Evolutionary conservation across 2,113 vertebrate species (phyloP).

Genomic region (Megaptera novaeangliae): DNA sequence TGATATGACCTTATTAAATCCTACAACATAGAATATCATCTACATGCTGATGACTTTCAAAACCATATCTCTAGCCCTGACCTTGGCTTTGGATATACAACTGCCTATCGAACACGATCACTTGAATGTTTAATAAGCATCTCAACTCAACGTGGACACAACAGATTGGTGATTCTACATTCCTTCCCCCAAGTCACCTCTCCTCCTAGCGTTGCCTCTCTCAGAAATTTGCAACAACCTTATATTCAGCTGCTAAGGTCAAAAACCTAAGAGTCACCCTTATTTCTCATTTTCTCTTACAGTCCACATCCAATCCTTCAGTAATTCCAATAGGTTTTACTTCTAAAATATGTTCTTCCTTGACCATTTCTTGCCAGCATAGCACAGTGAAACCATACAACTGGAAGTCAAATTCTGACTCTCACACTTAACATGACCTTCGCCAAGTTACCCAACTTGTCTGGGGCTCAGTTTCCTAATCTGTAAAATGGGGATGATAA

Average conservation of each 20-base stretch:
- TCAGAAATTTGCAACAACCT: not conserved
- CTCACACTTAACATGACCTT: not conserved
- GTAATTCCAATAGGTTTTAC: not conserved
- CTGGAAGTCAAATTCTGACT: not conserved
- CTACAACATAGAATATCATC: not conserved
- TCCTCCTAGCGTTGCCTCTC: not conserved
- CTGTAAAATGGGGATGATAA: not conserved
- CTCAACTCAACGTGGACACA: not conserved
- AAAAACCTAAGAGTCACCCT: not conserved
- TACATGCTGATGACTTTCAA: not conserved
- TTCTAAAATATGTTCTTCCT: not conserved
- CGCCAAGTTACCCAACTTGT: not conserved
- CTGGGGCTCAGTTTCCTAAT: not conserved
- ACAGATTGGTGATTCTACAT: not conserved
- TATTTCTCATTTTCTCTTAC: not conserved
- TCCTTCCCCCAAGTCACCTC: not conserved
- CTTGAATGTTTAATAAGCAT: conserved; percentile 15
- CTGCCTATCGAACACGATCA: not conserved
- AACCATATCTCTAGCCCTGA: not conserved
- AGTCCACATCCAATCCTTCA: not conserved
- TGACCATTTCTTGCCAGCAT: not conserved
- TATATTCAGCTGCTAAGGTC: not conserved
- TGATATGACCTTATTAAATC: not conserved
- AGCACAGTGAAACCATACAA: not conserved
- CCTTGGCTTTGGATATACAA: not conserved